phyloP scores from a whole-genome alignment of 2,797 vertebrate species.

The Danio kyathit region DNA sequence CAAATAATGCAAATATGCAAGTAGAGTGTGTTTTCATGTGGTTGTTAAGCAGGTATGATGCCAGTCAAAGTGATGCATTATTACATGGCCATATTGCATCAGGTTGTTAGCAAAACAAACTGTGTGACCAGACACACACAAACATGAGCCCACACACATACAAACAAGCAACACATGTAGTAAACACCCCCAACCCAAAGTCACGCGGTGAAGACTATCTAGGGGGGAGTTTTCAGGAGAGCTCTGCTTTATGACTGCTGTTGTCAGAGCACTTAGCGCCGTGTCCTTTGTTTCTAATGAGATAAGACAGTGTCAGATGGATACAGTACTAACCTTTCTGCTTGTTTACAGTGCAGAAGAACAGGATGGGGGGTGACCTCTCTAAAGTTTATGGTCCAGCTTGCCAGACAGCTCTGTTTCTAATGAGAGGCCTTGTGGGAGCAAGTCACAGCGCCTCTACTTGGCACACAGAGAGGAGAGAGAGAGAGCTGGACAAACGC shows the following conservation, averaged over 20 bases:
- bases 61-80: conserved; percentile 5
- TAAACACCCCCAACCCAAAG: conserved; percentile 18
- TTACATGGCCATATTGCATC: background rate
- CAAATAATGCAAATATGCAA: background rate
- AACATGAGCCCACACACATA: background rate
- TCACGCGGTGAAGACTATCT: conserved; percentile 5
- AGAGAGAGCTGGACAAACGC: conserved; percentile 62
- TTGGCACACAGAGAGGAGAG: conserved; percentile 49
- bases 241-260: conserved; percentile 64
- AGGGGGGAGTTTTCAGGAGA: conserved; percentile 55
- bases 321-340: conserved; percentile 77
- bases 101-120: background rate
- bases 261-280: conserved; percentile 55
- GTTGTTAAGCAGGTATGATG: background rate
- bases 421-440: conserved; percentile 82
- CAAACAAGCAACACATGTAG: background rate
- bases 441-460: conserved; percentile 66
- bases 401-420: conserved; percentile 67
- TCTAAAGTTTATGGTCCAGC: conserved; percentile 79
- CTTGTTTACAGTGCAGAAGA: conserved; percentile 80
- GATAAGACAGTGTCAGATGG: conserved; percentile 69
- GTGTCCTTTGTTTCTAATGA: conserved; percentile 73
- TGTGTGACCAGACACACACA: background rate
- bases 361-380: conserved; percentile 80
- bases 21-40: background rate